These are phyloP conservation scores for Thripadectes ignobilis DNA, from an alignment of 2,797 vertebrate species.

Conservation along the genomic window DNA sequence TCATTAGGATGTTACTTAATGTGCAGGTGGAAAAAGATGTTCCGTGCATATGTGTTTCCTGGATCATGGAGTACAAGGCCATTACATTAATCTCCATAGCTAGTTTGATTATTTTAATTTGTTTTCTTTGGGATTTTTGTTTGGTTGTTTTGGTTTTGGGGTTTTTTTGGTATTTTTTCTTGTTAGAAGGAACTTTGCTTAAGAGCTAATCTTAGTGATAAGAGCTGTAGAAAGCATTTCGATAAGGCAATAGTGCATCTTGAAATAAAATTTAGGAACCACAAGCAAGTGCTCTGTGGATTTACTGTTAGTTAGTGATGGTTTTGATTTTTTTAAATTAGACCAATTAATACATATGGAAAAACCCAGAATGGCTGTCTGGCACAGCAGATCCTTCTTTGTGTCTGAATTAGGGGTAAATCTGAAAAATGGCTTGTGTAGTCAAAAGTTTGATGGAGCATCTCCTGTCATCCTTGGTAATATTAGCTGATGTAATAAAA, in stretches of 20 bases:
- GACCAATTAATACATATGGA: not conserved
- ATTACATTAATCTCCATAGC: not conserved
- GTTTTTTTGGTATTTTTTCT: not conserved
- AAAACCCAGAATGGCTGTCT: fast-evolving
- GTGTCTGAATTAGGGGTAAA: not conserved
- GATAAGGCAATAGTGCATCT: not conserved
- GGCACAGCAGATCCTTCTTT: not conserved
- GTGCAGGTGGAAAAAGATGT: not conserved
- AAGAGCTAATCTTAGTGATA: not conserved
- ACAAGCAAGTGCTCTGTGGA: not conserved
- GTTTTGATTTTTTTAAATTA: not conserved
- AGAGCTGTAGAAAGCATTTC: not conserved
- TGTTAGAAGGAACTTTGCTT: not conserved
- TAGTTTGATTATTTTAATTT: not conserved
- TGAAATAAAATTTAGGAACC: not conserved
- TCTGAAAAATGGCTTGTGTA: not conserved
- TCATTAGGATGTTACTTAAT: not conserved
- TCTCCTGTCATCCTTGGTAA: not conserved
- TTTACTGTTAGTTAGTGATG: not conserved
- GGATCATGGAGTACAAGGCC: not conserved
- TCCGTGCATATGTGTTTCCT: not conserved
- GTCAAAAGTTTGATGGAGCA: not conserved
- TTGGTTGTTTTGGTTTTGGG: not conserved
- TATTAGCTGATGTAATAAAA: not conserved
- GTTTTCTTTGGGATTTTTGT: not conserved